These are phyloP conservation scores for Entomobrya proxima DNA, from an alignment of 2,888 invertebrate species.

Conservation along the genomic window DNA sequence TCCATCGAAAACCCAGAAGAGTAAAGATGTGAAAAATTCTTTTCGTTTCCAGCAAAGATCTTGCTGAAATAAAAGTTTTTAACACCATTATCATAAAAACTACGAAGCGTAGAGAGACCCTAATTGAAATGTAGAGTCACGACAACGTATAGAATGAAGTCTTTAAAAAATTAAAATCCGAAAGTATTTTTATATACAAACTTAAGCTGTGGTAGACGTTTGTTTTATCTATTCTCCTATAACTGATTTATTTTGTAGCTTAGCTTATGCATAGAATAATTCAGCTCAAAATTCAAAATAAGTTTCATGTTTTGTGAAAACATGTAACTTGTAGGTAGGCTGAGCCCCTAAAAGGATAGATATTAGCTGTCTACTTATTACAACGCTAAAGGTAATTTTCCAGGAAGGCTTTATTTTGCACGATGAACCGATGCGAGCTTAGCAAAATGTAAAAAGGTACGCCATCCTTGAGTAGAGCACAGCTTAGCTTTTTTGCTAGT, in stretches of 20 bases:
- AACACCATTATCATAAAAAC: slow-evolving; percentile 41
- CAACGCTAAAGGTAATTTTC: slow-evolving; percentile 38
- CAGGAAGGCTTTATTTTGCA: background rate
- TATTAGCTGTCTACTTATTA: background rate
- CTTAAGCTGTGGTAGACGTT: no score
- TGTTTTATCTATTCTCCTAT: no score
- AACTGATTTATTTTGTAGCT: no score
- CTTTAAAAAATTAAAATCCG: no score
- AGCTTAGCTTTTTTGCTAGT: background rate
- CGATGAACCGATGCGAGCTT: no score
- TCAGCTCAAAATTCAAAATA: no score
- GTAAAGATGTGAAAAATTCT: background rate
- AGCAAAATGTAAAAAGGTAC: background rate
- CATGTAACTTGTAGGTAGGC: background rate
- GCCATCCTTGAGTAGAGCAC: background rate
- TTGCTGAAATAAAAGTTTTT: slow-evolving; percentile 18
- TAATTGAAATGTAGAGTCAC: background rate
- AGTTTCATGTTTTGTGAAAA: no score
- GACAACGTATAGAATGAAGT: background rate
- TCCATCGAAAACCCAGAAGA: background rate
- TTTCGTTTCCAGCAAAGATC: background rate
- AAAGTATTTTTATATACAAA: no score
- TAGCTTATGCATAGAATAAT: no score
- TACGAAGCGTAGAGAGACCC: background rate
- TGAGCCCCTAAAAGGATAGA: background rate